phyloP scores from a whole-genome alignment of 2,888 invertebrate species.

The Mamestra brassicae region DNA sequence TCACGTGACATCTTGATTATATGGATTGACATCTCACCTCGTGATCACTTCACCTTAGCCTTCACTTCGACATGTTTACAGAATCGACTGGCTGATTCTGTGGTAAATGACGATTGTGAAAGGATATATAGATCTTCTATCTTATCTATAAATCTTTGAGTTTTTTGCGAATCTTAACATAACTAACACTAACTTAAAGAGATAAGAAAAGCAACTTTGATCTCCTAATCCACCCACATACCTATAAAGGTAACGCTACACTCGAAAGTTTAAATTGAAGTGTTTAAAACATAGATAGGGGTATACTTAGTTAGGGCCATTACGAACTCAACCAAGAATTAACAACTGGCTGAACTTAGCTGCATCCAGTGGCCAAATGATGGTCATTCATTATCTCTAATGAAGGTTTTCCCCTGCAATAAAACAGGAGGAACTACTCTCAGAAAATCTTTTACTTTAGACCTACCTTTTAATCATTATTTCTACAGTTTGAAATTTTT shows the following conservation, averaged over 20 bases:
- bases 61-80: no score
- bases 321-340: not conserved
- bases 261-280: constrained; percentile 24
- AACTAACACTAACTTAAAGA: no score
- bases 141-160: no score
- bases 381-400: not conserved
- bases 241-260: not conserved
- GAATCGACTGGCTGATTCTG: no score
- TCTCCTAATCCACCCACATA: no score
- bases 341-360: not conserved
- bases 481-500: constrained; percentile 14
- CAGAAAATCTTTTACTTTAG: not conserved
- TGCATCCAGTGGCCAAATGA: not conserved
- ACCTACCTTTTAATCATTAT: not conserved
- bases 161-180: no score
- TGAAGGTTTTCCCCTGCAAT: not conserved
- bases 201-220: no score
- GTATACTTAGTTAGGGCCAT: not conserved
- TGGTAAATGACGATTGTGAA: no score
- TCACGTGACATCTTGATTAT: no score
- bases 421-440: not conserved
- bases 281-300: not conserved
- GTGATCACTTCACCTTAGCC: no score
- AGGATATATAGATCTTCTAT: no score
- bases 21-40: no score